Percentiles rank a stretch among this genome's conserved stretches.
Evolutionary conservation across 2,113 vertebrate genomes (phyloP).

Genomic region (Ameiurus melas): DNA sequence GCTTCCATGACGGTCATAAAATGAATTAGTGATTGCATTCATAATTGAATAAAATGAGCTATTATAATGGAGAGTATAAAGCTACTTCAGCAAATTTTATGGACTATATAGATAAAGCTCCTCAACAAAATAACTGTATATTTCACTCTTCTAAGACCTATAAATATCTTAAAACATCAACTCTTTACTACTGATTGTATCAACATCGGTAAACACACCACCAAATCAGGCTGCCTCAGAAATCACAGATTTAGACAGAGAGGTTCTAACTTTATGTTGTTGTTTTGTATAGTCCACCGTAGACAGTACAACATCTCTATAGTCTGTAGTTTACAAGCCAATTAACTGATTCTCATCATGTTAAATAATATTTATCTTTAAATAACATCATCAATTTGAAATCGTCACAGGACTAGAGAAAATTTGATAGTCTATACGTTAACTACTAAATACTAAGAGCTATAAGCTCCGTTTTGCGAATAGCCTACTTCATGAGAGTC

Average conservation of each 20-base stretch:
- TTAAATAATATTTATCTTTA: neutral
- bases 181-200: neutral
- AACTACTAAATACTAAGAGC: neutral
- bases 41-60: conserved; percentile 41
- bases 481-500: neutral
- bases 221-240: neutral
- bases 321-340: neutral
- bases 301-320: neutral
- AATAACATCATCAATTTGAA: neutral
- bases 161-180: neutral
- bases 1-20: conserved; percentile 25
- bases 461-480: neutral
- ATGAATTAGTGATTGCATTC: conserved; percentile 44
- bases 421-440: neutral
- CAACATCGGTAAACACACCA: neutral
- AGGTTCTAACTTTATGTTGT: neutral
- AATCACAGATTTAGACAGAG: neutral
- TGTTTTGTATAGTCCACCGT: neutral
- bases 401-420: neutral
- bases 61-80: conserved; percentile 12
- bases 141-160: neutral
- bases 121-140: neutral
- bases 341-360: neutral
- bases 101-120: conserved; percentile 7
- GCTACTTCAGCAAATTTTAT: conserved; percentile 5